These are phyloP conservation scores for Peromyscus attwateri DNA, from an alignment of 2,797 vertebrate species.

Conservation along the genomic window DNA sequence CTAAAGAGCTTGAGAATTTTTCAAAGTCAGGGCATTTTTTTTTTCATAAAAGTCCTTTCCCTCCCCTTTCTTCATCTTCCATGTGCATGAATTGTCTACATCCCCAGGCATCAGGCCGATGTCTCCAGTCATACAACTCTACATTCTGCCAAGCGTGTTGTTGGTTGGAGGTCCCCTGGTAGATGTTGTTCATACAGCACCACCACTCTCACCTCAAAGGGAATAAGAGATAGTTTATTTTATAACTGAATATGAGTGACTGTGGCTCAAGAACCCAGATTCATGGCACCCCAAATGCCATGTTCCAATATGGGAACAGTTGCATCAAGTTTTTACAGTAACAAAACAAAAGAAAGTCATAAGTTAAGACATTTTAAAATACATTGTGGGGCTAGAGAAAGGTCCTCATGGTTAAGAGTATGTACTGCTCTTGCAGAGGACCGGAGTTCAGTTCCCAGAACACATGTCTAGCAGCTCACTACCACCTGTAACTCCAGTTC, in stretches of 20 bases:
- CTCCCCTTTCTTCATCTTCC: not conserved
- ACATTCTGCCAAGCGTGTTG: not conserved
- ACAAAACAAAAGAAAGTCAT: not conserved
- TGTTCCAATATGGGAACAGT: not conserved
- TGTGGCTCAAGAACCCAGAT: not conserved
- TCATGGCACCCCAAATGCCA: not conserved
- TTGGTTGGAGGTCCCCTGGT: not conserved
- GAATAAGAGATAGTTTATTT: not conserved
- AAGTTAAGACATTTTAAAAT: not conserved
- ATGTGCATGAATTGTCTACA: not conserved
- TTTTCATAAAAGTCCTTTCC: constrained; percentile 40
- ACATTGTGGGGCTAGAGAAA: not conserved
- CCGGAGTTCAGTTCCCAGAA: not conserved
- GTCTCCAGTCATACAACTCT: not conserved
- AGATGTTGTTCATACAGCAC: not conserved
- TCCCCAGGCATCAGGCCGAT: not conserved
- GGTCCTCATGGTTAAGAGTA: not conserved
- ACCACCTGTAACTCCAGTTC: not conserved
- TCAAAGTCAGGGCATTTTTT: not conserved
- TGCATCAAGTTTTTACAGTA: not conserved
- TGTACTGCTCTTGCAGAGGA: not conserved
- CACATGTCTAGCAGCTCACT: too few relatives aligned
- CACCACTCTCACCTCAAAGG: not conserved
- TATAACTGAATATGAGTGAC: not conserved
- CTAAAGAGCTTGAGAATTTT: constrained; percentile 20